These are phyloP conservation scores for Gastrophryne carolinensis DNA, from an alignment of 2,797 vertebrate species.

Conservation along the genomic window DNA sequence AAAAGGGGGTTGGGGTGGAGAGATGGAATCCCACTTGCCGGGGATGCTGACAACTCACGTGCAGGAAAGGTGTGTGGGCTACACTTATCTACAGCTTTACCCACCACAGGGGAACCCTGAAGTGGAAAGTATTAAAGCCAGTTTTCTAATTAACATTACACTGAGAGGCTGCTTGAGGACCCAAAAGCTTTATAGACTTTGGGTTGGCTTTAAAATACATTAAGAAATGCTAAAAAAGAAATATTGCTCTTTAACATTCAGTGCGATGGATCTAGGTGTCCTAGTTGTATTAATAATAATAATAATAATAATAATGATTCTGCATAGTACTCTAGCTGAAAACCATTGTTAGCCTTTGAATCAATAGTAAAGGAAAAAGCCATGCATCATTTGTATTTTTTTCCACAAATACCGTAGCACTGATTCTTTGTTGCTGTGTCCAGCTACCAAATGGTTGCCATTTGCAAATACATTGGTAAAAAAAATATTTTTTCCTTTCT, in stretches of 20 bases:
- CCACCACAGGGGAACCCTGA: too few relatives aligned
- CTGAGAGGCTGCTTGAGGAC: too few relatives aligned
- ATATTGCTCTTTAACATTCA: background rate
- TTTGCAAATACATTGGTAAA: background rate
- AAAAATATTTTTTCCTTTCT: background rate
- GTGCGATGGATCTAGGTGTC: slow-evolving; percentile 15
- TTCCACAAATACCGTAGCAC: background rate
- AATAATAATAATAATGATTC: slow-evolving; percentile 29
- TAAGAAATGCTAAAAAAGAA: too few relatives aligned
- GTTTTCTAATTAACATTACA: too few relatives aligned
- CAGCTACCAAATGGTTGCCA: background rate
- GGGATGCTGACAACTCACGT: too few relatives aligned
- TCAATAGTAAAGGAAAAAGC: background rate
- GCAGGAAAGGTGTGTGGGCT: too few relatives aligned
- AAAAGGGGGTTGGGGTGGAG: too few relatives aligned
- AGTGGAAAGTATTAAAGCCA: too few relatives aligned
- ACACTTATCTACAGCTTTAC: too few relatives aligned
- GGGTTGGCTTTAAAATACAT: too few relatives aligned
- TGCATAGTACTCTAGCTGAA: slow-evolving; percentile 11
- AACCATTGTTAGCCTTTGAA: background rate
- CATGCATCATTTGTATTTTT: background rate
- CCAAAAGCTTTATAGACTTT: too few relatives aligned
- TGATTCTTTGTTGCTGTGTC: background rate
- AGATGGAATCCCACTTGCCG: too few relatives aligned
- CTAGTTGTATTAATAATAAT: background rate